Evolutionary conservation across 2,113 vertebrate species (phyloP), one percentile per base, ranked within the genome.

Genomic region (Vombatus ursinus): DNA sequence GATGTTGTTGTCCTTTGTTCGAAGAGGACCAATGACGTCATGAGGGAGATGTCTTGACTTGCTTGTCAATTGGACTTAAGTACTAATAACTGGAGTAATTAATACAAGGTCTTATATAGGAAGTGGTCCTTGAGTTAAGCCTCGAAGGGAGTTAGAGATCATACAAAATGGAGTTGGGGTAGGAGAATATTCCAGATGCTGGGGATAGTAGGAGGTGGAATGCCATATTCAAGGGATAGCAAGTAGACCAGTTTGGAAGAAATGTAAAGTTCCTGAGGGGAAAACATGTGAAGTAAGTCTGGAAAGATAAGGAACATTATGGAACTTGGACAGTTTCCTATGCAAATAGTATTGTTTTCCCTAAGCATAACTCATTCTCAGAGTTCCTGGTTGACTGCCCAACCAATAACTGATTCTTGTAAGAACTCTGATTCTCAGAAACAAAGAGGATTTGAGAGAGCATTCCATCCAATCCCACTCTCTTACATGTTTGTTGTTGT

Each of bases 291-390:
- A 93, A 91, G 24, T 47, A 93, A 89, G 3, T 4, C 31, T 50
- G 16, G 92, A 90, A 93, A 91, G 95, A 95, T 84, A 44, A 44
- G 68, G 51, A 28, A 92, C 44, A 91, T 92, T 37, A 91, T 24
- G 26, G 25, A 92, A 96, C n/a, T 23, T 44, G 90, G 61, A 52
- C 0, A 10, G 9, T 94, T 96, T 95, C 53, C 93, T 37, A 93
- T 0, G 90, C 54, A 93, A 95, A 92, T 26, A 50, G 11, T 61
- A 24, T 53, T 51, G 49, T 23, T n/a, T 77, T n/a, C 11, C 48
- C n/a, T 94, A n/a, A 12, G 84, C 12, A 37, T 1, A 90, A 52
- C 37, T 91, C 31, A 3, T 84, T 37, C 92, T 91, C 53, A 54
- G 84, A 49, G 94, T 95, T 90, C 37, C 31, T n/a, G 9, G 90